Evolutionary conservation across 2,888 invertebrate genomes (phyloP).

Genomic region (Melieria crassipennis): DNA sequence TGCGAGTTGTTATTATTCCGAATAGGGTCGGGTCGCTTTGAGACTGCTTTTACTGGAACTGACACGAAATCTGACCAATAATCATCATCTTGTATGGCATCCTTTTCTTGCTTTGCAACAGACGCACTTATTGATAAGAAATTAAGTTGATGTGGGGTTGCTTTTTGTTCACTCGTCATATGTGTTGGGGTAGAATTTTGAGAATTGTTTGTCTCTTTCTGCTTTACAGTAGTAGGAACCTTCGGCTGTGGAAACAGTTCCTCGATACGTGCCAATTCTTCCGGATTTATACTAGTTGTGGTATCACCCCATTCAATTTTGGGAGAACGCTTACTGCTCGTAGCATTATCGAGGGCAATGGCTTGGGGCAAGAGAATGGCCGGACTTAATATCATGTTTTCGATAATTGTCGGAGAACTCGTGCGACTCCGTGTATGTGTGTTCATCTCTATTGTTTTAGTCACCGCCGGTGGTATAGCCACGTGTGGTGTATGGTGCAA

Average conservation of each 20-base stretch:
- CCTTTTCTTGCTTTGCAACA: constrained; percentile 47
- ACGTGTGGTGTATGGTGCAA: too few species aligned
- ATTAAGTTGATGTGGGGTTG: constrained; percentile 38
- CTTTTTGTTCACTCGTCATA: constrained; percentile 37
- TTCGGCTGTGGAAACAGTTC: constrained; percentile 61
- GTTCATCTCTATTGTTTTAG: constrained; percentile 39
- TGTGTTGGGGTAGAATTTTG: constrained; percentile 44
- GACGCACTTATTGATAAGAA: constrained; percentile 57
- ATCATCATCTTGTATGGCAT: constrained; percentile 62
- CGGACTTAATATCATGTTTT: constrained; percentile 63
- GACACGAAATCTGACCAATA: constrained; percentile 71
- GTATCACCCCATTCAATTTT: constrained; percentile 69
- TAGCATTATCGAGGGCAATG: constrained; percentile 47
- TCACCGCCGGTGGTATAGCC: constrained; percentile 37
- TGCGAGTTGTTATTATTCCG: too few species aligned
- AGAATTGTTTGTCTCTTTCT: constrained; percentile 29
- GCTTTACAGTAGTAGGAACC: constrained; percentile 22
- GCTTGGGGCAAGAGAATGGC: constrained; percentile 60
- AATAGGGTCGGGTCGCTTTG: constrained; percentile 13
- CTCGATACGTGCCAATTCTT: constrained; percentile 64
- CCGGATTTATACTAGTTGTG: constrained; percentile 63
- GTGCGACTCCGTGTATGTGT: constrained; percentile 45
- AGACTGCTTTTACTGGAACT: constrained; percentile 49
- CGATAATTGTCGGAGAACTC: constrained; percentile 50
- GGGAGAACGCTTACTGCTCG: constrained; percentile 41